Base-by-base conservation (phyloP, 2,113 vertebrate genomes). In the Phalacrocorax pelagicus region DNA sequence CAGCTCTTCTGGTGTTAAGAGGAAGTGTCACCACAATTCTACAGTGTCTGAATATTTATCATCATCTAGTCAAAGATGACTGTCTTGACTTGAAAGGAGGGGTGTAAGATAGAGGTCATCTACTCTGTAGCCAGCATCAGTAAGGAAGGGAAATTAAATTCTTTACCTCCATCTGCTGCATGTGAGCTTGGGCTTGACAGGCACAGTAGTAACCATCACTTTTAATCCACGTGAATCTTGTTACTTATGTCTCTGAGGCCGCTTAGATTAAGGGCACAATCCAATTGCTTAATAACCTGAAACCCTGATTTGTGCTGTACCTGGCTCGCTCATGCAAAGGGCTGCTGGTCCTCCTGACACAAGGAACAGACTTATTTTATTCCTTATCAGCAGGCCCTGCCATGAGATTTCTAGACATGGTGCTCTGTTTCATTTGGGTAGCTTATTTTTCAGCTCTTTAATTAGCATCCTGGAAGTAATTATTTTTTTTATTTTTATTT, bases 191-290 rank as follows among this genome's bases (percentile, higher is more conserved):
- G 72, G 51, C 75, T 86, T 80, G 87, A 52, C 83, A 72, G 78
- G 71, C 78, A 83, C 73, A 86, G 81, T 23, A 87, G 54, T 40
- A 87, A 80, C 71, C 52, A 52, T 92, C 57, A 19, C 32, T 87
- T 96, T 89, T 91, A 97, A 97, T 95, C 89, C 89, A 4, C n/a
- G 87, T 90, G 78, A 95, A 94, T 96, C 89, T 81, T 77, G 81
- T 94, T 96, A 88, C 77, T 92, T 86, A 11, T 26, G 55, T 95
- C 87, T 95, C 38, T 24, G 66, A 92, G 81, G 75, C 89, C 80
- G 89, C 81, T 94, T 83, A 91, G 93, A 88, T 94, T 82, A 94
- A 95, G 69, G 87, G 40, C 70, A 73, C 91, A 95, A 91, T 90
- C 94, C 89, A 62, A 32, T 90, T 94, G 74, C 87, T 97, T 91